A percentile compares a stretch with the other conserved stretches of the same genome.
phyloP scores from a whole-genome alignment of 2,888 invertebrate genomes.

The Conistra vaccinii region DNA sequence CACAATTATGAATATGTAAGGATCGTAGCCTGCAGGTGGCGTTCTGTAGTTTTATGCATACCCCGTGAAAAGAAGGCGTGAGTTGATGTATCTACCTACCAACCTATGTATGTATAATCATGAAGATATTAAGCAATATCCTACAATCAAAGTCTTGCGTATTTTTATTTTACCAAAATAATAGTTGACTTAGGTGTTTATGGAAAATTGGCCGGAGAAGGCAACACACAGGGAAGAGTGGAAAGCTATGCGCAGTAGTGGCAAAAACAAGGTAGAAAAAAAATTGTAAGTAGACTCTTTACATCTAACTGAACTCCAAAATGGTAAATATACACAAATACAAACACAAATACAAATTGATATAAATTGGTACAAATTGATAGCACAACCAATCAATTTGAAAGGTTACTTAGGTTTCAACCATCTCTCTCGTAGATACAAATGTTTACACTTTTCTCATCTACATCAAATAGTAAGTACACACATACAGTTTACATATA shows the following conservation, averaged over 20 bases:
- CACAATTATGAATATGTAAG: not conserved
- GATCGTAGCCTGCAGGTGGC: no score
- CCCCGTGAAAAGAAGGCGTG: not conserved
- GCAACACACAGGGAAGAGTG: no score
- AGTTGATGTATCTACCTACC: not conserved
- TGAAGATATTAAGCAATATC: not conserved
- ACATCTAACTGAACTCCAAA: not conserved
- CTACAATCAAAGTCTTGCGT: no score
- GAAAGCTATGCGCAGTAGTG: no score
- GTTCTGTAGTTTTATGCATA: not conserved
- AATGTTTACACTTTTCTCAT: not conserved
- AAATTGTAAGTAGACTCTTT: not conserved
- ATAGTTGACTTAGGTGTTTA: no score
- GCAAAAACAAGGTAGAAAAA: no score
- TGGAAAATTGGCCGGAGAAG: no score
- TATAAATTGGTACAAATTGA: not conserved
- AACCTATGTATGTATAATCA: not conserved
- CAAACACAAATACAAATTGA: no score
- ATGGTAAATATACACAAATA: no score
- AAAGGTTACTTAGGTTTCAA: not conserved
- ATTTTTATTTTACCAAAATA: no score
- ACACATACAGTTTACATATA: no score
- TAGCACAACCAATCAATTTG: not conserved
- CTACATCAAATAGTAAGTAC: constrained; percentile 4
- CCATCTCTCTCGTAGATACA: not conserved